Conservation (phyloP, 1,140 invertebrate species). For the Diabrotica undecimpunctata region DNA sequence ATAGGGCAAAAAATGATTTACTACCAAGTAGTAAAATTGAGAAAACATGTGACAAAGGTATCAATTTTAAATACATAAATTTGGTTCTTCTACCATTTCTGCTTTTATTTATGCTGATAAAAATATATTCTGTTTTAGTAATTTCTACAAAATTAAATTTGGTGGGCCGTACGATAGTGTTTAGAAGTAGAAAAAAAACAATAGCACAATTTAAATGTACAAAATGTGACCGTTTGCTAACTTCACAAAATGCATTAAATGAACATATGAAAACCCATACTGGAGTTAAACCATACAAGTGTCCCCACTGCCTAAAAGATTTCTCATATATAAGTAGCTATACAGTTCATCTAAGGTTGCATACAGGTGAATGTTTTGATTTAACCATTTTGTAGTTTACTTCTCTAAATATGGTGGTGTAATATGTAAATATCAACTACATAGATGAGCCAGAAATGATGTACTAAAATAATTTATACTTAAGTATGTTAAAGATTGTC, state of each 20-base stretch:
- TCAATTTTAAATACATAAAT: background rate
- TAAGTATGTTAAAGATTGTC: background rate
- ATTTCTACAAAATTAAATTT: background rate
- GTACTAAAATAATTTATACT: background rate
- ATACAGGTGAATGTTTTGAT: conserved; percentile 12
- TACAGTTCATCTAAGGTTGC: conserved; percentile 8
- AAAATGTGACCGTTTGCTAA: conserved; percentile 16
- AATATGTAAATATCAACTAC: background rate
- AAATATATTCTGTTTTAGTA: background rate
- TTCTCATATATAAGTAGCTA: conserved; percentile 16
- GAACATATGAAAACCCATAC: conserved; percentile 18
- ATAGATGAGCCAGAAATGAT: background rate
- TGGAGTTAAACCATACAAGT: conserved; percentile 9
- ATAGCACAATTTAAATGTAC: background rate
- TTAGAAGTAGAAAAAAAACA: background rate
- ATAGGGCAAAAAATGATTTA: background rate
- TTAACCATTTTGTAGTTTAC: background rate
- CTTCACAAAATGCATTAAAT: conserved; percentile 1
- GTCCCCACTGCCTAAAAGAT: conserved; percentile 5
- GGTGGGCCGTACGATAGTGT: background rate
- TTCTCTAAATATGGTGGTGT: background rate
- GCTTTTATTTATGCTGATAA: background rate
- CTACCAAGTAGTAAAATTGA: background rate
- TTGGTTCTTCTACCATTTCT: background rate
- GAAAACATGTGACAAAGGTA: background rate